These are phyloP conservation scores for Leptinotarsa texana DNA, from an alignment of 1,140 invertebrate species.

Conservation along the genomic window DNA sequence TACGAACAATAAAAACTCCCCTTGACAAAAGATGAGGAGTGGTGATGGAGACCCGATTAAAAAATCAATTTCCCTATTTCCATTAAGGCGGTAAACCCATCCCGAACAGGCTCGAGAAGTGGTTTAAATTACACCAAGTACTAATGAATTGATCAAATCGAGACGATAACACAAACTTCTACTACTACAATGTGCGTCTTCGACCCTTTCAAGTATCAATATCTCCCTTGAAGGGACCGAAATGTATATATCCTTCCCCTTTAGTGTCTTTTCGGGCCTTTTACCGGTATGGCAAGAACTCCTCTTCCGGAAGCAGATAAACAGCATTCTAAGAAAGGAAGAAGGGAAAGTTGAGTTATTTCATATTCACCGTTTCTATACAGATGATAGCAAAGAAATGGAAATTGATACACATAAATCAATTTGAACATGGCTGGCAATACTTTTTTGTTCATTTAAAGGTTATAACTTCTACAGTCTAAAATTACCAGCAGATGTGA, in stretches of 20 bases:
- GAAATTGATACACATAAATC: background rate
- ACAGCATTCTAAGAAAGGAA: slow-evolving; percentile 7
- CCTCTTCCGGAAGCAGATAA: slow-evolving; percentile 15
- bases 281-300: slow-evolving; percentile 13
- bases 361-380: background rate
- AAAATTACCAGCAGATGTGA: too few species aligned
- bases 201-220: slow-evolving; percentile 15
- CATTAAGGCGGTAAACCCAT: background rate
- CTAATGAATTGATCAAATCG: slow-evolving; percentile 19
- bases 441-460: too few species aligned
- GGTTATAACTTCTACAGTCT: too few species aligned
- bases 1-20: too few species aligned
- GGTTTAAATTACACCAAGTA: slow-evolving; percentile 7
- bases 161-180: slow-evolving; percentile 12
- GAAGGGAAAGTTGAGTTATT: background rate
- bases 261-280: slow-evolving; percentile 17
- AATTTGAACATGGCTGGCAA: too few species aligned
- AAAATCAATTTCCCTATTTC: background rate
- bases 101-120: background rate
- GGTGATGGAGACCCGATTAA: too few species aligned
- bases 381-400: background rate
- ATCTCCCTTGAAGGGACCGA: slow-evolving; percentile 11
- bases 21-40: too few species aligned
- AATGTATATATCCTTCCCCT: slow-evolving; percentile 21
- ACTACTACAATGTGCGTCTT: slow-evolving; percentile 13